Percentiles rank a stretch among this genome's conserved stretches.
Evolutionary conservation across 2,888 invertebrate species (phyloP).

Genomic region (Caenorhabditis sinica): DNA sequence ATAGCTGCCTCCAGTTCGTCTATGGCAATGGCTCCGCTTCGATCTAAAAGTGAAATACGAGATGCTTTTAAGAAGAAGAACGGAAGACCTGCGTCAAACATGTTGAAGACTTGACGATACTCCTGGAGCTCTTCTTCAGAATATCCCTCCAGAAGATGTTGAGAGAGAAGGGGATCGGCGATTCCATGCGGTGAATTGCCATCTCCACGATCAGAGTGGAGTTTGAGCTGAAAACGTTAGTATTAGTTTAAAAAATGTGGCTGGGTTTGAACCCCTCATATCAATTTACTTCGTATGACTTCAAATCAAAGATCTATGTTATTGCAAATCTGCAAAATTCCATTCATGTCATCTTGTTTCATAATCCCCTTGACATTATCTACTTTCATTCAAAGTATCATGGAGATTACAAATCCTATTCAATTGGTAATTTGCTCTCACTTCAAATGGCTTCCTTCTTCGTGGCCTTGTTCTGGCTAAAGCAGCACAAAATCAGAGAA

Average conservation of each 20-base stretch:
- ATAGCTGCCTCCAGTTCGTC: conserved; percentile 81
- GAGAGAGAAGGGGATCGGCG: conserved; percentile 65
- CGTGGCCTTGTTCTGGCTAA: neutral
- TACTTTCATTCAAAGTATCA: neutral
- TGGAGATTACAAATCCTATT: neutral
- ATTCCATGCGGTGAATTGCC: conserved; percentile 59
- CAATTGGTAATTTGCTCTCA: conserved; percentile 1
- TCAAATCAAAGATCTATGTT: neutral
- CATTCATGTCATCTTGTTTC: neutral
- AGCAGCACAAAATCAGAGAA: neutral
- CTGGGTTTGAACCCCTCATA: neutral
- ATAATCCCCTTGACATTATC: conserved; percentile 18
- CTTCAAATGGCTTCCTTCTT: neutral
- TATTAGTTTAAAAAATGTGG: neutral
- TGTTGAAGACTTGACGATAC: conserved; percentile 83
- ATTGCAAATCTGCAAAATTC: neutral
- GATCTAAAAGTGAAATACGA: conserved; percentile 67
- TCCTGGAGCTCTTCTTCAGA: conserved; percentile 81
- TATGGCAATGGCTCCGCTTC: conserved; percentile 75
- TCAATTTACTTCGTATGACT: neutral
- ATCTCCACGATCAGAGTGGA: conserved; percentile 78
- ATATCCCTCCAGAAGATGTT: conserved; percentile 74
- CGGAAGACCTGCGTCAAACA: conserved; percentile 81
- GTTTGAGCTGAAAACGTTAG: conserved; percentile 71
- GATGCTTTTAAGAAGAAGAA: conserved; percentile 14